A percentile compares a stretch with the other conserved stretches of the same genome.
Evolutionary conservation across 1,140 invertebrate species (phyloP).

Genomic region (Nasonia vitripennis): DNA sequence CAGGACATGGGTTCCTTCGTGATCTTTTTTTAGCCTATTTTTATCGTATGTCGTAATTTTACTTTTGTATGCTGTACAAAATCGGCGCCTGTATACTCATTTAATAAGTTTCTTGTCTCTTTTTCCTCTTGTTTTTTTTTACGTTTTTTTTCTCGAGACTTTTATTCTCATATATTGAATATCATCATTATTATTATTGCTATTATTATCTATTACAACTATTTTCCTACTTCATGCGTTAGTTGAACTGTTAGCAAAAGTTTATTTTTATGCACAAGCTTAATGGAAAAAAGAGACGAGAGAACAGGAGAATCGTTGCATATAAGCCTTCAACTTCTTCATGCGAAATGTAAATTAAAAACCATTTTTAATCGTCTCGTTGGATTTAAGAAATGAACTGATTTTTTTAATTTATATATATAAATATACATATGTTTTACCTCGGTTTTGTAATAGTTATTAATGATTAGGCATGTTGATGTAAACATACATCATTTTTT

Average conservation of each 20-base stretch:
- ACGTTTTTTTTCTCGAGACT: conserved; percentile 10
- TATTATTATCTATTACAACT: conserved; percentile 18
- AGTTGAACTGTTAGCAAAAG: conserved; percentile 20
- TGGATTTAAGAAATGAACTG: conserved; percentile 59
- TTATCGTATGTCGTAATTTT: conserved; percentile 49
- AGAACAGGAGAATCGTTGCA: conserved; percentile 51
- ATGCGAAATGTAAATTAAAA: conserved; percentile 63
- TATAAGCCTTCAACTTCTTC: conserved; percentile 39
- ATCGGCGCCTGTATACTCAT: conserved; percentile 44
- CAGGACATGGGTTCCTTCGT: conserved; percentile 45
- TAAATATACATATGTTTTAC: conserved; percentile 55
- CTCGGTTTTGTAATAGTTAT: conserved; percentile 51
- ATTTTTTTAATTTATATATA: conserved; percentile 60
- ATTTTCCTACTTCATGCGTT: conserved; percentile 37
- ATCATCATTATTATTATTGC: conserved; percentile 33
- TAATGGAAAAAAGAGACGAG: conserved; percentile 50
- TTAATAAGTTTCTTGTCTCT: conserved; percentile 47
- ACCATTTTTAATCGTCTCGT: conserved; percentile 57
- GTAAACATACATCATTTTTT: conserved; percentile 48
- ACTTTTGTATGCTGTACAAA: conserved; percentile 50
- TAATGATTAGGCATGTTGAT: conserved; percentile 46
- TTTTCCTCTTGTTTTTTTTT: conserved; percentile 39
- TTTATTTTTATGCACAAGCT: conserved; percentile 41
- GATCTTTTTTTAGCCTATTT: conserved; percentile 45
- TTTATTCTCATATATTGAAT: conserved; percentile 17